A percentile compares a stretch with the other conserved stretches of the same genome.
phyloP scores from a whole-genome alignment of 2,113 vertebrate species.

The Copsychus sechellarum region DNA sequence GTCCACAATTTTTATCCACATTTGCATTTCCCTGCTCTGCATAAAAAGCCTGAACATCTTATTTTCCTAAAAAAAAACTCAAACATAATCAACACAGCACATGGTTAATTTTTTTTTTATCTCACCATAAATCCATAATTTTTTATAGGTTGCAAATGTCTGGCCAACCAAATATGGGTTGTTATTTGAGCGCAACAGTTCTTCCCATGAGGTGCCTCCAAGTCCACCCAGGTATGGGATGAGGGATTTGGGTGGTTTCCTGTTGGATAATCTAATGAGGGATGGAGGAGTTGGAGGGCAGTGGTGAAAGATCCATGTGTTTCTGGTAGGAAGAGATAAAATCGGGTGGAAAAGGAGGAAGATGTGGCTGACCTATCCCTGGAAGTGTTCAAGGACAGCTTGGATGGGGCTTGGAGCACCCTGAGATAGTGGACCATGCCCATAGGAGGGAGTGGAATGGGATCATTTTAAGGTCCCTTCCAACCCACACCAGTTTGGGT shows the following conservation, averaged over 20 bases:
- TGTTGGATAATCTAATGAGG: not conserved
- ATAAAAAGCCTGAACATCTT: not conserved
- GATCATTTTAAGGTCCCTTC: not conserved
- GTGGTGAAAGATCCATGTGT: not conserved
- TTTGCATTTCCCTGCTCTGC: not conserved
- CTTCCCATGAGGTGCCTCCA: conserved; percentile 80
- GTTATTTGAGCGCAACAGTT: conserved; percentile 88
- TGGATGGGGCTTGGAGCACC: not conserved
- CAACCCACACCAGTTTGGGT: not conserved
- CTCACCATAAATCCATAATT: not conserved
- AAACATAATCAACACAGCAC: not conserved
- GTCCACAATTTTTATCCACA: not conserved
- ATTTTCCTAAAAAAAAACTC: not conserved
- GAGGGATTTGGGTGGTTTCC: not conserved
- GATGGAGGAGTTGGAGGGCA: not conserved
- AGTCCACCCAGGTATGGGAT: conserved; percentile 80
- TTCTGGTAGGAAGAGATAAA: not conserved
- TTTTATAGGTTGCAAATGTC: conserved; percentile 85
- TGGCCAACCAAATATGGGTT: conserved; percentile 95
- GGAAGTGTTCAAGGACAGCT: not conserved
- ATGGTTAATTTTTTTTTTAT: too few relatives aligned
- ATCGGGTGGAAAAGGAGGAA: not conserved
- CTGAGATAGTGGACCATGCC: not conserved
- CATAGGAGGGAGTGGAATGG: not conserved
- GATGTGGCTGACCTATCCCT: not conserved